phyloP scores from a whole-genome alignment of 1,140 invertebrate genomes.

The Oncopeltus fasciatus region DNA sequence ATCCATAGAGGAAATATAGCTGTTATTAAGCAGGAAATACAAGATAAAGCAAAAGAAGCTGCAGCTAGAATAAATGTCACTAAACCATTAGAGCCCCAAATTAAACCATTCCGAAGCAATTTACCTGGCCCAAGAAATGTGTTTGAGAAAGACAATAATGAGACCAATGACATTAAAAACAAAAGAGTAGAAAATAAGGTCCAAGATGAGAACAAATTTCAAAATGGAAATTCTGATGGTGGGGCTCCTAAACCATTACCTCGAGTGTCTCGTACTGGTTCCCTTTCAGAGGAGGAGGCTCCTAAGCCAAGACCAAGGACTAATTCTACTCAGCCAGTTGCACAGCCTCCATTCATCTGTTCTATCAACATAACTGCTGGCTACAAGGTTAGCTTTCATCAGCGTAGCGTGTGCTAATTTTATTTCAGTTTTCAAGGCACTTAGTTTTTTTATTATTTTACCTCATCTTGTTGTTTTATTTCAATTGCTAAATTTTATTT shows the following conservation, averaged over 20 bases:
- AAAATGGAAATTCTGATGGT: slow-evolving; percentile 24
- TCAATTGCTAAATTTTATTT: no score
- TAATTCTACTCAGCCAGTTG: slow-evolving; percentile 16
- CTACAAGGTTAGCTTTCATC: slow-evolving; percentile 46
- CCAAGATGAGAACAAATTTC: slow-evolving; percentile 25
- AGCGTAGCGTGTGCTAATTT: slow-evolving; percentile 17
- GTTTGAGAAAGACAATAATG: slow-evolving; percentile 24
- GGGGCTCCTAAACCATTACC: slow-evolving; percentile 58
- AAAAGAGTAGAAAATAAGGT: slow-evolving; percentile 27
- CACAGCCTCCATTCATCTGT: slow-evolving; percentile 12
- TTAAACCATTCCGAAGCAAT: slow-evolving; percentile 19
- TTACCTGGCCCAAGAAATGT: slow-evolving; percentile 14
- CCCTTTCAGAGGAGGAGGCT: slow-evolving; percentile 29
- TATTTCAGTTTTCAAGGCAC: slow-evolving; percentile 15
- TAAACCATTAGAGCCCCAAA: slow-evolving; percentile 14
- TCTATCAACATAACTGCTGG: slow-evolving; percentile 32
- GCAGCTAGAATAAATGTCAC: slow-evolving; percentile 11
- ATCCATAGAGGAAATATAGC: slow-evolving; percentile 34
- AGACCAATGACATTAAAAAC: slow-evolving; percentile 23
- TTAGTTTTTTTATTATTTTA: neutral
- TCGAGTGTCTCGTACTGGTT: slow-evolving; percentile 39
- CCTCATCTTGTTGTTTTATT: slow-evolving; percentile 13
- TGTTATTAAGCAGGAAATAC: slow-evolving; percentile 28
- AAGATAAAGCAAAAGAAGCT: slow-evolving; percentile 12
- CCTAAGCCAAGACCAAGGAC: slow-evolving; percentile 47